Evolutionary conservation across 2,888 invertebrate genomes (phyloP), one percentile per base, ranked within the genome.

Genomic region (Pachydiplax longipennis): DNA sequence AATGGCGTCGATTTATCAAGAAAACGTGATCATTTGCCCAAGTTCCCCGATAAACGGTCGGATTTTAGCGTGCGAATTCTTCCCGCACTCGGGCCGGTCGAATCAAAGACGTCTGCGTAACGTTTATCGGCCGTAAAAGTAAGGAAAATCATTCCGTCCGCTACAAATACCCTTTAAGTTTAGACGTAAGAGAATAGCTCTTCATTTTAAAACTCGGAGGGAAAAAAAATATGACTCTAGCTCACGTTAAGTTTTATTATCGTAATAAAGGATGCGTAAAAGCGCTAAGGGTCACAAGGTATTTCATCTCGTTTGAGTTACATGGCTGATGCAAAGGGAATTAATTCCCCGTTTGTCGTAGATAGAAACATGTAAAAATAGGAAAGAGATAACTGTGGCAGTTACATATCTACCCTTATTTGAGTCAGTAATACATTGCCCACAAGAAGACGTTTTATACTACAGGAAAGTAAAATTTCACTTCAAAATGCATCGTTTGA

Each of bases 1-100:
- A 94, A 94, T 94, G 94, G 94, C 94, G 93, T 93, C 93, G 93
- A 93, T 92, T 96, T 95, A 93, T 96, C 96, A 58, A 61, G 61
- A 13, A 87, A 65, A 87, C 35, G 87, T 37, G 58, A 58, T 61
- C 61, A 87, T 61, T 87, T 61, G 82, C 37, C 61, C 53, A 87
- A 35, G 87, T 58, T 87, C 1, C 25, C 31, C 31, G 87, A 87
- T 65, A 87, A 87, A 87, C 61, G 37, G 61, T 37, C 61, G 37
- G 61, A n/a, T 61, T 58, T 61, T 25, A 53, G 61, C 61, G 61
- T 10, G 31, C 3, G 61, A 58, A 61, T 61, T 87, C 35, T 87
- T 87, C 87, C 87, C 87, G 37, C 87, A 35, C 58, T 83, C 53
- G 53, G 53, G 83, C 53, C 31, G 53, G 61, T n/a, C n/a, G 61